These are phyloP conservation scores for Theocolax elegans DNA, from an alignment of 1,140 invertebrate species.

Conservation along the genomic window DNA sequence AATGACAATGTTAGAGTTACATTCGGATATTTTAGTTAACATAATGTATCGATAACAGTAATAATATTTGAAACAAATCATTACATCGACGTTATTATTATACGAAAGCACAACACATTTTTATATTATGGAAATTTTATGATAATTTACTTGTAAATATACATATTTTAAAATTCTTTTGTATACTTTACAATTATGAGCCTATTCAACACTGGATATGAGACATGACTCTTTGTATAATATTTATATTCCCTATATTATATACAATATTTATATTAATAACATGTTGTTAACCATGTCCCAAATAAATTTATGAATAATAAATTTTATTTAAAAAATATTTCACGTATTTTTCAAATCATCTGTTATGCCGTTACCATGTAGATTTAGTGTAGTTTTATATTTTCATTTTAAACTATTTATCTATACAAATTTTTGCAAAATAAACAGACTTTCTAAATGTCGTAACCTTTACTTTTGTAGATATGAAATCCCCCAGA, in stretches of 20 bases:
- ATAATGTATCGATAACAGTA: background rate
- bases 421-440: too few species aligned
- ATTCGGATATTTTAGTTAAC: background rate
- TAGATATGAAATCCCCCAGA: too few species aligned
- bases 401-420: too few species aligned
- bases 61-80: background rate
- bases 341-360: too few species aligned
- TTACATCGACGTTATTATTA: background rate
- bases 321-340: constrained; percentile 19
- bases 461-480: too few species aligned
- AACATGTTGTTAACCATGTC: constrained; percentile 6
- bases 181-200: background rate
- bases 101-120: constrained; percentile 3
- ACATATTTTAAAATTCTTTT: background rate
- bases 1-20: background rate
- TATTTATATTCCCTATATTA: constrained; percentile 11
- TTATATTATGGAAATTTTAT: background rate
- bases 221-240: background rate
- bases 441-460: too few species aligned
- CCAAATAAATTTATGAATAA: constrained; percentile 13
- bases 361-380: too few species aligned
- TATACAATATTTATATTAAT: constrained; percentile 11
- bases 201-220: background rate
- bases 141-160: constrained; percentile 11
- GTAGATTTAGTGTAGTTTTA: too few species aligned